Evolutionary conservation across 1,140 invertebrate genomes (phyloP), one percentile per base, ranked within the genome.

Genomic region (Lysiphlebus fabarum): DNA sequence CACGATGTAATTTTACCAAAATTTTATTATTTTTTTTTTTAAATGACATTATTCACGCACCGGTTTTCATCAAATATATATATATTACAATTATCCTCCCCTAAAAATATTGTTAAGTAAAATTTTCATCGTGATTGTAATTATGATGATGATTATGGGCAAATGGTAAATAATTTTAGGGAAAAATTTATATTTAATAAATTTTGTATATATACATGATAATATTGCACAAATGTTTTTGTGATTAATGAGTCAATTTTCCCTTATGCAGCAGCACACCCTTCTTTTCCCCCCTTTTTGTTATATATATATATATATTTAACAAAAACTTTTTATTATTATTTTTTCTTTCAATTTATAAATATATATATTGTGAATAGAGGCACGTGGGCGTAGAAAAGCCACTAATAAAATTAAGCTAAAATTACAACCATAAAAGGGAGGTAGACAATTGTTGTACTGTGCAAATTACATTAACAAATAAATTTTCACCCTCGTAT

Each of bases 21-120:
- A n/a, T n/a, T n/a, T 50, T 38, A 33, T 48, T 41, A 51, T 51
- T 40, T 36, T 36, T 5, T 6, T 26, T 14, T 56, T 6, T 9
- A 38, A 37, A 47, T 47, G 56, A 38, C 12, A 58, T 58, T 58
- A 58, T 49, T 47, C 56, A 58, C 56, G 56, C 47, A 58, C 45
- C 44, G 47, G 14, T 50, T 58, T 58, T 12, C 47, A 33, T n/a
- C 1, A 37, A 58, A 47, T 48, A 34, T 34, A 38, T 34, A 38
- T 54, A 41, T 41, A 8, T 42, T 11, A 11, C 48, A 7, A 38
- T 51, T 51, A 38, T 56, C 17, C 43, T 47, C 44, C 45, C 17
- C 17, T 26, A 26, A 26, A 26, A 26, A 1, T 26, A 1, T 2
- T 1, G 4, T 26, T n/a, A n/a, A n/a, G 4, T 26, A 26, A 26